These are phyloP conservation scores for Athene noctua DNA, from an alignment of 2,113 vertebrate species.

Conservation along the genomic window DNA sequence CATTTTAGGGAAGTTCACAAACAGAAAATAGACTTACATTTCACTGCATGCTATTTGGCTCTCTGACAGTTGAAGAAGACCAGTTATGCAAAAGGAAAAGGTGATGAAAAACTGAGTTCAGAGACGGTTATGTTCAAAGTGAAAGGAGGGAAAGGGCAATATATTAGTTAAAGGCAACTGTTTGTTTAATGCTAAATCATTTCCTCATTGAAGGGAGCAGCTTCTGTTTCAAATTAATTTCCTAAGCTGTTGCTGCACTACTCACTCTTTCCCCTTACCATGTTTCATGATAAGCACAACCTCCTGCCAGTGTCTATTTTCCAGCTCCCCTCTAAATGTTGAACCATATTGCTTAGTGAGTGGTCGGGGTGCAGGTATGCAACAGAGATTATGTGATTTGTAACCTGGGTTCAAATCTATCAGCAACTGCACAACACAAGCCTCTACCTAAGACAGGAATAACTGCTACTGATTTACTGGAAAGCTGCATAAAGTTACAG, in stretches of 20 bases:
- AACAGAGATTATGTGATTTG: background rate
- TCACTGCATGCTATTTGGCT: background rate
- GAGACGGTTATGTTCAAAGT: background rate
- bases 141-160: background rate
- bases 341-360: background rate
- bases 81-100: constrained; percentile 25
- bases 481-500: background rate
- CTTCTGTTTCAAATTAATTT: constrained; percentile 51
- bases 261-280: background rate
- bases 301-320: background rate
- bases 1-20: background rate
- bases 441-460: background rate
- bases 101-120: constrained; percentile 16
- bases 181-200: constrained; percentile 26
- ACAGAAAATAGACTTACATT: background rate
- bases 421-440: background rate
- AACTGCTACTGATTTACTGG: background rate
- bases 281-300: background rate
- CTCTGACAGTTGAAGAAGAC: background rate
- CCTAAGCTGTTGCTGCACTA: background rate
- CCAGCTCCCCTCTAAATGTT: background rate
- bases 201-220: background rate
- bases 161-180: constrained; percentile 20
- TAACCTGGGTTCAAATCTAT: background rate
- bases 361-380: background rate